Percentiles rank a stretch among this genome's conserved stretches.
phyloP scores from a whole-genome alignment of 1,140 invertebrate genomes.

The Laupala kohalensis region DNA sequence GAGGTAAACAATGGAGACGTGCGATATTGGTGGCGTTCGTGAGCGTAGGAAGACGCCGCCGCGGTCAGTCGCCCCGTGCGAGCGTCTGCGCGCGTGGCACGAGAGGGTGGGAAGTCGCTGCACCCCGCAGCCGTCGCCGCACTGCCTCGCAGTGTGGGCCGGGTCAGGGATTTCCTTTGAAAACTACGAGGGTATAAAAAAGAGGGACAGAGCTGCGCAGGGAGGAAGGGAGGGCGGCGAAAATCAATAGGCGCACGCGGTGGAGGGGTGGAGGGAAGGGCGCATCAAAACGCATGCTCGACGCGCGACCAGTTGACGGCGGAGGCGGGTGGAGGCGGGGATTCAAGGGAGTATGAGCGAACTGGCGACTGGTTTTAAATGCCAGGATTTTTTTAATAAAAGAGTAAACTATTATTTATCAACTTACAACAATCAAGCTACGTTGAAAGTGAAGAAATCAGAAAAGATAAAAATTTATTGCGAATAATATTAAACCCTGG shows the following conservation, averaged over 20 bases:
- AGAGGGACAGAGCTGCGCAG: constrained; percentile 21
- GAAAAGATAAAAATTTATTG: no score
- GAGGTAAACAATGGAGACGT: no score
- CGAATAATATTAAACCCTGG: no score
- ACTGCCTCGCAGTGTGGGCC: background rate
- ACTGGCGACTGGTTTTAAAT: background rate
- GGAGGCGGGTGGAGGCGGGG: background rate
- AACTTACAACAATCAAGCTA: no score
- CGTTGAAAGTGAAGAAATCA: no score
- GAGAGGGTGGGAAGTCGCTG: no score
- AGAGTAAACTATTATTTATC: no score
- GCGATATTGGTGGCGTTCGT: no score
- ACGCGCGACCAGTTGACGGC: constrained; percentile 7
- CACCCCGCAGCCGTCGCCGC: background rate
- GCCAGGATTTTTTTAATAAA: no score
- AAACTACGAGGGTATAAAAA: constrained; percentile 19
- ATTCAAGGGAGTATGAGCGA: background rate
- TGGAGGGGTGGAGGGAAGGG: constrained; percentile 5
- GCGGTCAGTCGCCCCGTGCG: no score
- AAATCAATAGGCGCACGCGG: constrained; percentile 1
- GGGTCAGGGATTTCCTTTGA: constrained; percentile 8
- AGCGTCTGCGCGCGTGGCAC: no score
- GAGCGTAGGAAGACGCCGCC: no score
- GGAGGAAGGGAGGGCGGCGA: constrained; percentile 20
- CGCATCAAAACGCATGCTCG: constrained; percentile 9